phyloP scores from a whole-genome alignment of 2,888 invertebrate species.

The Celastrina argiolus region DNA sequence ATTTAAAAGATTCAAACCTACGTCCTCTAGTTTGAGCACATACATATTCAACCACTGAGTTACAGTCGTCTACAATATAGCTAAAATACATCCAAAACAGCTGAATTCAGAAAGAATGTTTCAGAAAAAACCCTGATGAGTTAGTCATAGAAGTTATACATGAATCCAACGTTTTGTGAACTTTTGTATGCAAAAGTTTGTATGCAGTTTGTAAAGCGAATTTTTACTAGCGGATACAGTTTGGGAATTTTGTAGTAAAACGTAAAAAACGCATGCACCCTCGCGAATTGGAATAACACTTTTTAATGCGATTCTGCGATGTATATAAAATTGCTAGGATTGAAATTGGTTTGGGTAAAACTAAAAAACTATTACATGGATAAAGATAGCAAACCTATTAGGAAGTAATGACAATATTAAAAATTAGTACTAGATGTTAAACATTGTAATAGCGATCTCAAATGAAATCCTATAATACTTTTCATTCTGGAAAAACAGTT shows the following conservation, averaged over 20 bases:
- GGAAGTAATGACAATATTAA: not conserved
- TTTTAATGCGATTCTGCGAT: not conserved
- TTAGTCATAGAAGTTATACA: slow-evolving; percentile 9
- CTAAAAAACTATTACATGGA: not conserved
- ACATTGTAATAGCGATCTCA: too few species aligned
- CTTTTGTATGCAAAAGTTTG: slow-evolving; percentile 13
- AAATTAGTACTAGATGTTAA: too few species aligned
- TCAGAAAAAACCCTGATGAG: not conserved
- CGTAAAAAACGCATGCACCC: slow-evolving; percentile 8
- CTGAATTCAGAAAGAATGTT: too few species aligned
- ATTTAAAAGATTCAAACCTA: too few species aligned
- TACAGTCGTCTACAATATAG: too few species aligned
- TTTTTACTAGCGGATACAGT: slow-evolving; percentile 23
- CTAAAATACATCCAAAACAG: not conserved
- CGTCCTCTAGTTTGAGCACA: too few species aligned
- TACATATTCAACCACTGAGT: too few species aligned
- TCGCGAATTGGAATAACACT: not conserved
- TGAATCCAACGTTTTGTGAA: slow-evolving; percentile 8
- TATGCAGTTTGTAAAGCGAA: slow-evolving; percentile 33
- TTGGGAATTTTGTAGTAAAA: slow-evolving; percentile 9
- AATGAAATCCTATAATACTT: too few species aligned
- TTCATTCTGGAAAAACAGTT: too few species aligned
- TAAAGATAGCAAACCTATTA: too few species aligned
- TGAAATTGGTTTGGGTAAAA: not conserved
- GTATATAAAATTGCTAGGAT: not conserved